Conservation (phyloP, 2,888 invertebrate genomes). For the Ochlodes sylvanus region DNA sequence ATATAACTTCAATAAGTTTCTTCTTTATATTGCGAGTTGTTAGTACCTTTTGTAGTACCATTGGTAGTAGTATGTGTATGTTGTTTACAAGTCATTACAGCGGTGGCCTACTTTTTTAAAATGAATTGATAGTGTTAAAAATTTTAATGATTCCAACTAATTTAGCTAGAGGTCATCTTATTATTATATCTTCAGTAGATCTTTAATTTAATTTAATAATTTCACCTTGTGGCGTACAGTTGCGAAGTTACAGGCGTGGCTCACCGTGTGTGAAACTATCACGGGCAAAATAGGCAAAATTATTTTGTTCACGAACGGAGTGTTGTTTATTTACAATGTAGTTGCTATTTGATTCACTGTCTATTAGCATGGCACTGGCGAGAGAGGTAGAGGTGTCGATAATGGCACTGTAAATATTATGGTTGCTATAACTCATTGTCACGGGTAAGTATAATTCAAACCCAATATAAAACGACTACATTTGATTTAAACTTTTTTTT, state of each 20-base stretch:
- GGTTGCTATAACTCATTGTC: background rate
- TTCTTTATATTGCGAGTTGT: too few species aligned
- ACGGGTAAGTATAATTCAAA: background rate
- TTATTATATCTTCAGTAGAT: background rate
- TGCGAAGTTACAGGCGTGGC: too few species aligned
- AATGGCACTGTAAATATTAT: background rate
- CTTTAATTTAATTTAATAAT: too few species aligned
- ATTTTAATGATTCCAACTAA: too few species aligned
- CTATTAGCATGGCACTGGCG: background rate
- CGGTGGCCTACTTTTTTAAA: background rate
- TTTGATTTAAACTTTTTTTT: too few species aligned
- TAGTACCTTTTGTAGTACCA: too few species aligned
- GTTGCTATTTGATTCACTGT: background rate
- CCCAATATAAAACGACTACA: background rate
- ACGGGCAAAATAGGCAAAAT: background rate
- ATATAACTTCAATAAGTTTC: too few species aligned
- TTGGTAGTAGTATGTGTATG: too few species aligned
- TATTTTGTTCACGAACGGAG: background rate
- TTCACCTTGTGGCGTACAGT: too few species aligned
- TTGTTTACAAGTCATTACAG: too few species aligned
- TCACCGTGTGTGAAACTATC: background rate
- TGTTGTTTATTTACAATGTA: conserved; percentile 2
- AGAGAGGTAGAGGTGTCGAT: background rate
- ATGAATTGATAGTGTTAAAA: too few species aligned
- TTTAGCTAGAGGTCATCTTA: too few species aligned